Percentiles rank a stretch among this genome's conserved stretches.
Conservation (phyloP, 1,140 invertebrate species). For the Bombus waltoni region DNA sequence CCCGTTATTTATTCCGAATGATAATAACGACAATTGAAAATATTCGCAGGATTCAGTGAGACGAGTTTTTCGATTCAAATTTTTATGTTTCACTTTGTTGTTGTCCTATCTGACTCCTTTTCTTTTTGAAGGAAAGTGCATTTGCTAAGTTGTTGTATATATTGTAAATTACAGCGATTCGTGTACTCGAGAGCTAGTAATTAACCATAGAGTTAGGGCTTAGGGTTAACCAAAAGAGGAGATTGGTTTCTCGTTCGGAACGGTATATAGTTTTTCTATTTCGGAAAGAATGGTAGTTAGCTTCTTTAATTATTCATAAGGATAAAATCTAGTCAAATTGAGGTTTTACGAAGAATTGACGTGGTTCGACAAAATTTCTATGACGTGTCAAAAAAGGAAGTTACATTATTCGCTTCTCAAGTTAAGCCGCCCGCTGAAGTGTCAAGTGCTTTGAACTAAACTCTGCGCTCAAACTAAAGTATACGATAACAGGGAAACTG, state of each 20-base stretch:
- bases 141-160: constrained; percentile 81
- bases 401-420: background rate
- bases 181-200: constrained; percentile 74
- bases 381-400: constrained; percentile 11
- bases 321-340: constrained; percentile 39
- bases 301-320: constrained; percentile 11
- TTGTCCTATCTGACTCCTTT: background rate
- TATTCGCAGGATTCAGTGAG: constrained; percentile 11
- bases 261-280: constrained; percentile 13
- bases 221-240: constrained; percentile 43
- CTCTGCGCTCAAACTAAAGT: background rate
- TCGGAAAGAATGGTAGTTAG: background rate
- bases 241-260: constrained; percentile 59
- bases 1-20: background rate
- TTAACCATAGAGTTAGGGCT: constrained; percentile 53
- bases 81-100: background rate
- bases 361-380: background rate
- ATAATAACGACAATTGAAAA: background rate
- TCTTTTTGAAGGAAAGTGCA: constrained; percentile 61
- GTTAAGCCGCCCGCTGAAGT: too few relatives aligned
- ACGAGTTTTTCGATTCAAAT: constrained; percentile 18
- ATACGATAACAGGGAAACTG: background rate
- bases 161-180: constrained; percentile 78
- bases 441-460: too few relatives aligned
- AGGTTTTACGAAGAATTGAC: background rate